Base-by-base conservation (phyloP, 2,797 vertebrate species). In the Gallinago stenura region DNA sequence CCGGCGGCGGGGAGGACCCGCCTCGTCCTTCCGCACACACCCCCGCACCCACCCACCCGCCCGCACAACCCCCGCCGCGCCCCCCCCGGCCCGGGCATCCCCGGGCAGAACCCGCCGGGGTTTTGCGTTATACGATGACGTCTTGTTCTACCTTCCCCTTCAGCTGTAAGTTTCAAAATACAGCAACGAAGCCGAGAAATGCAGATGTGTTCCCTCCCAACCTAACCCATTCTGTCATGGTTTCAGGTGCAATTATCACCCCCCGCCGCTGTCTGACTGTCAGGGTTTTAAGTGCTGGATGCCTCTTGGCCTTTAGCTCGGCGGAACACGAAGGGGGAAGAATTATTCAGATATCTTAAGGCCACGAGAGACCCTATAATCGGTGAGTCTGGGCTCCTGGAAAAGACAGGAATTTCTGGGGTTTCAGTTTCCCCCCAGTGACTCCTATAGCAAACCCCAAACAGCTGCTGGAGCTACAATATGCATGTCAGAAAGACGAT, bases 401-500 rank as follows among this genome's bases (percentile, higher is more conserved):
- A 0, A 15, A 33, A 1, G 7, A 79, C 33, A 31, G n/a, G 85
- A 91, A 89, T 72, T 86, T 68, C 66, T 79, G 80, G 73, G 58
- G 90, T 76, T 35, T 41, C 30, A 1, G 2, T 84, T 87, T 89
- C 61, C 77, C 72, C 45, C 3, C 3, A 0, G 50, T 54, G 77
- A 20, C 53, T 90, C 73, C 64, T 33, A 7, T 0, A 43, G 85
- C 65, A 76, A 91, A 39, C 28, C 66, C 56, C 56, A 24, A 73
- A 45, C 71, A 77, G 75, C 79, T 61, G 54, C 26, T 30, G 20
- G 56, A 92, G 41, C 84, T 48, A 26, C 56, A 18, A 26, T 4
- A 10, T 10, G 20, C 15, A 1, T 1, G 9, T n/a, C 50, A 83
- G 57, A 57, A 72, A 84, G 64, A 22, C 0, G 0, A 43, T 22